phyloP scores from a whole-genome alignment of 2,888 invertebrate species.

The Amphipyra tragopoginis region DNA sequence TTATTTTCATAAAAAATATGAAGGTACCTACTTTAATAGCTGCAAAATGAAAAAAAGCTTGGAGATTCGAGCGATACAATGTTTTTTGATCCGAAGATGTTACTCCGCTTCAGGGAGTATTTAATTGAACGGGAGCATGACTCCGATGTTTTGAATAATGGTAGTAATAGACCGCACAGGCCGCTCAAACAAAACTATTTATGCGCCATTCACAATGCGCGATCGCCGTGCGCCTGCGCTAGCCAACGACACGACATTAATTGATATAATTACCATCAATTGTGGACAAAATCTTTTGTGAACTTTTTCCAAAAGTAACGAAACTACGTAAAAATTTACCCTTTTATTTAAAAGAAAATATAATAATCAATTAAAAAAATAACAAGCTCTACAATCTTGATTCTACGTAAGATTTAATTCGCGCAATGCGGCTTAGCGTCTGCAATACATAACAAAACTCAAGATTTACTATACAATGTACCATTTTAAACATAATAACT shows the following conservation, averaged over 20 bases:
- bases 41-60: conserved; percentile 77
- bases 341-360: too few relatives aligned
- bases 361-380: too few relatives aligned
- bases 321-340: too few relatives aligned
- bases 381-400: too few relatives aligned
- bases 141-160: conserved; percentile 84
- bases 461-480: too few relatives aligned
- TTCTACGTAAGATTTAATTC: too few relatives aligned
- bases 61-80: conserved; percentile 76
- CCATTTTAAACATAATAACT: not conserved
- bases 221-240: conserved; percentile 32
- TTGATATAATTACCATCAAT: conserved; percentile 41
- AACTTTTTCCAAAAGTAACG: not conserved
- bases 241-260: conserved; percentile 38
- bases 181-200: conserved; percentile 72
- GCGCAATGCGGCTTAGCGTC: too few relatives aligned
- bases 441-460: too few relatives aligned
- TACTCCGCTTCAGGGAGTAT: conserved; percentile 75
- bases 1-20: conserved; percentile 76
- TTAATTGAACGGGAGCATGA: conserved; percentile 85
- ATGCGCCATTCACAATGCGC: conserved; percentile 51
- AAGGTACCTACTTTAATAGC: conserved; percentile 85
- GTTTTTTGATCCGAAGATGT: conserved; percentile 76
- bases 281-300: not conserved
- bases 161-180: conserved; percentile 79